Base-by-base conservation (phyloP, 2,797 vertebrate genomes). In the Lacerta bilineata region DNA sequence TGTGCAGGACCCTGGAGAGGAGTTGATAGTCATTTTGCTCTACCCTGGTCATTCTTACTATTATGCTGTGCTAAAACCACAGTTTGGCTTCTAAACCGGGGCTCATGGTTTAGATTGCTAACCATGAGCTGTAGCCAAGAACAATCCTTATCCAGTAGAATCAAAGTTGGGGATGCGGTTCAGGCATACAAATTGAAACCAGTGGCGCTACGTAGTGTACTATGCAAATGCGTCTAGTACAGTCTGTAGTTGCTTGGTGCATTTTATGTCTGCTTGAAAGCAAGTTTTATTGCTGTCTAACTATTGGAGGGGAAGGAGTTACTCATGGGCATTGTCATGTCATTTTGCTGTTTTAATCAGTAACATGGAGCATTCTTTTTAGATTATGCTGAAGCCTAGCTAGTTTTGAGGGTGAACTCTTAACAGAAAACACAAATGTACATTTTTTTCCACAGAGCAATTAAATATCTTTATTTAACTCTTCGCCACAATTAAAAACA, bases 331-430 rank as follows among this genome's bases (percentile, higher is more conserved):
- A 68, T 3, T 89, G 46, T 80, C 59, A 72, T 6, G 76, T 33
- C 80, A 23, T 0, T 84, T 80, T 17, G 76, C 46, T 25, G 18
- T 77, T 78, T 86, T 81, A 75, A 81, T 76, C 81, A 43, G 55
- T 43, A 85, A 76, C 39, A 75, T 41, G 81, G 25, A 76, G 59
- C 25, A 41, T 85, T 80, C n/a, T 84, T 89, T 85, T 55, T 39
- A 15, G n/a, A 76, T 69, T n/a, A 68, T 29, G 27, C 18, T 55
- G 18, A 85, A 80, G 15, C 64, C 36, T 43, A 25, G n/a, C 61
- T 86, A 66, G 80, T 89, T 89, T 80, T 85, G 4, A 39, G 85
- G 68, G 33, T 85, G 33, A 89, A 85, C 75, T 72, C 77, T 80
- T 74, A 84, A 55, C n/a, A 64, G 9, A 84, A 69, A 84, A 39